Conservation (phyloP, 2,113 vertebrate genomes). For the Amblyornis subalaris region DNA sequence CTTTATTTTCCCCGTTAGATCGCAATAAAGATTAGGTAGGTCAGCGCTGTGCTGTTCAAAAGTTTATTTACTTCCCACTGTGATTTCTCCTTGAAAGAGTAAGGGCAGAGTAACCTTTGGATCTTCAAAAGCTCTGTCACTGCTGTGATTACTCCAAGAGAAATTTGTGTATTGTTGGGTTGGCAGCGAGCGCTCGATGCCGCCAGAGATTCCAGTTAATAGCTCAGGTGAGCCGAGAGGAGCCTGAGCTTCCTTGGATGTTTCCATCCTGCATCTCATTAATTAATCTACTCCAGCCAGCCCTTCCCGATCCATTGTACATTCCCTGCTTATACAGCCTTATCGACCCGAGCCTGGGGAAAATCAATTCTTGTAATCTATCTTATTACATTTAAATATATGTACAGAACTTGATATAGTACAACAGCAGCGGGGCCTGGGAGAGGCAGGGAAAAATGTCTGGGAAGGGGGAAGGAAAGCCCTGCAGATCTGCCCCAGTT, state of each 20-base stretch:
- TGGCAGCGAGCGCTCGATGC: constrained; percentile 17
- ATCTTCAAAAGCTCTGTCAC: constrained; percentile 39
- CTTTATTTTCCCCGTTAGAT: not conserved
- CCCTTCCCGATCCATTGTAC: not conserved
- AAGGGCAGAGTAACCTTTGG: constrained; percentile 34
- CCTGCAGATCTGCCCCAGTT: not conserved
- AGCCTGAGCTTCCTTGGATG: not conserved
- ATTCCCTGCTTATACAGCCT: constrained; percentile 40
- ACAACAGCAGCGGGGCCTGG: not conserved
- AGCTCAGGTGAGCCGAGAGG: constrained; percentile 44
- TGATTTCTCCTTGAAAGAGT: constrained; percentile 38
- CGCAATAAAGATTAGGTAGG: not conserved
- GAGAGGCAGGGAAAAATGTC: not conserved
- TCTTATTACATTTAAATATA: constrained; percentile 67
- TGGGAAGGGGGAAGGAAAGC: not conserved
- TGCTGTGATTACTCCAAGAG: constrained; percentile 31
- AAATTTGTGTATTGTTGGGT: constrained; percentile 27
- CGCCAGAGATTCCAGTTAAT: constrained; percentile 8
- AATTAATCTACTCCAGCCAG: constrained; percentile 62
- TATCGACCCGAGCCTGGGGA: constrained; percentile 54
- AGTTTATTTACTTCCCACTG: constrained; percentile 49
- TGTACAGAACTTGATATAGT: not conserved
- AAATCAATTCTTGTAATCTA: constrained; percentile 61
- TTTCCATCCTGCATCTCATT: constrained; percentile 45
- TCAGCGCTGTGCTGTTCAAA: not conserved